A percentile compares a stretch with the other conserved stretches of the same genome.
Conservation (phyloP, 2,888 invertebrate species). For the Frankliniella intonsa region DNA sequence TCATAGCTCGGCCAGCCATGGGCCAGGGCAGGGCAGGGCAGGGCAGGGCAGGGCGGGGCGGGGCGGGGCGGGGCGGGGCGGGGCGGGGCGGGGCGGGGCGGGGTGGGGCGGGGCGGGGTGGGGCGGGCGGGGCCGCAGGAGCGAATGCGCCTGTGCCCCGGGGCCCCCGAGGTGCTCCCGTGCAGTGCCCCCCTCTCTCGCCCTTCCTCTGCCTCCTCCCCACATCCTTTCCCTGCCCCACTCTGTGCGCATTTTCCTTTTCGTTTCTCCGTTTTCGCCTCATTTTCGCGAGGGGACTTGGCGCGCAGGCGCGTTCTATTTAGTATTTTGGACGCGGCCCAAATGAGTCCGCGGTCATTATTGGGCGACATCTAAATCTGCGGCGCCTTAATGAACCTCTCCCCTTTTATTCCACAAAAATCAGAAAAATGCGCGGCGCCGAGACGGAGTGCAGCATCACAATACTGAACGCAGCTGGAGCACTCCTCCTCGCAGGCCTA, state of each 20-base stretch:
- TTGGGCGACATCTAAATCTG: too few relatives aligned
- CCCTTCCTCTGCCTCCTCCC: too few relatives aligned
- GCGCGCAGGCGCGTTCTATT: neutral
- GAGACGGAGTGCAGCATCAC: too few relatives aligned
- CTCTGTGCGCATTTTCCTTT: too few relatives aligned
- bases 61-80: neutral
- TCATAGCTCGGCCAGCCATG: neutral
- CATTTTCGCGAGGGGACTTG: neutral
- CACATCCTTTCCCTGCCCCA: too few relatives aligned
- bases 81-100: neutral
- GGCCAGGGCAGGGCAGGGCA: neutral
- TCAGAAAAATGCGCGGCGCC: too few relatives aligned
- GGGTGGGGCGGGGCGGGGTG: neutral
- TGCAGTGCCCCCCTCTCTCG: too few relatives aligned
- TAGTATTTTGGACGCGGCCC: constrained; percentile 3
- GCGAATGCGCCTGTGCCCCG: neutral
- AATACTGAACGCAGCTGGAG: neutral
- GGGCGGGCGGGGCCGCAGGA: neutral
- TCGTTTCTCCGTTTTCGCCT: too few relatives aligned
- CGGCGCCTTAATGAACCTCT: too few relatives aligned
- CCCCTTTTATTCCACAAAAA: too few relatives aligned
- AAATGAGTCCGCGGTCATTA: neutral
- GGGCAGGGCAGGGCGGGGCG: neutral
- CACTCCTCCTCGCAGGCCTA: too few relatives aligned
- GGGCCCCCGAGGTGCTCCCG: neutral